Conservation (phyloP, 1,140 invertebrate genomes). For the Glossosoma conforme region DNA sequence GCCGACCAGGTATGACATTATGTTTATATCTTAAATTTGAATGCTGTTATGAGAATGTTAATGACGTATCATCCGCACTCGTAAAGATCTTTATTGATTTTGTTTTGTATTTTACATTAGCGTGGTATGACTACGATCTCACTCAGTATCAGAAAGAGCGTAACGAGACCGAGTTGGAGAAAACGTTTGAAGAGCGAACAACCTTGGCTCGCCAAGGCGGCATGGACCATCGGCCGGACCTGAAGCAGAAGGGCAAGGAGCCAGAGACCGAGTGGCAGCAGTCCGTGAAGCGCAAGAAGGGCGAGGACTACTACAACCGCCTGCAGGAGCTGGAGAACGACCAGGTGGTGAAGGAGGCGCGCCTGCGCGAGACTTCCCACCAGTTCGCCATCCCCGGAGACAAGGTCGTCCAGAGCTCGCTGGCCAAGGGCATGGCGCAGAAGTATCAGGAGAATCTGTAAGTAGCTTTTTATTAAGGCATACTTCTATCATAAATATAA, state of each 20-base stretch:
- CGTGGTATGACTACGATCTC: conserved; percentile 88
- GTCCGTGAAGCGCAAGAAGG: conserved; percentile 73
- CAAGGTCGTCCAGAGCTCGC: conserved; percentile 66
- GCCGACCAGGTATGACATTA: no score
- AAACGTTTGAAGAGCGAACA: conserved; percentile 81
- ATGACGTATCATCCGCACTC: no score
- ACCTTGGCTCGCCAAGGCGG: conserved; percentile 57
- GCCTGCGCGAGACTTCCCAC: conserved; percentile 68
- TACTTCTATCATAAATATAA: conserved; percentile 14
- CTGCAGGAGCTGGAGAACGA: conserved; percentile 78
- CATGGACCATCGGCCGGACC: conserved; percentile 55
- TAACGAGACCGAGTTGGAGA: conserved; percentile 77
- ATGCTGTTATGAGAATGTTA: no score
- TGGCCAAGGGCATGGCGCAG: conserved; percentile 82
- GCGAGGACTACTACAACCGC: conserved; percentile 78
- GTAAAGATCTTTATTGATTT: no score
- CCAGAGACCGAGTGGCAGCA: conserved; percentile 81
- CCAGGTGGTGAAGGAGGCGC: conserved; percentile 76
- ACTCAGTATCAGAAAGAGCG: conserved; percentile 78
- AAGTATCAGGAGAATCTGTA: conserved; percentile 79
- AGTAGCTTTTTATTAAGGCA: conserved; percentile 43
- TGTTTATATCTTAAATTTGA: no score
- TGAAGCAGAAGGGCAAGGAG: conserved; percentile 67
- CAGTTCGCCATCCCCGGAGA: conserved; percentile 82
- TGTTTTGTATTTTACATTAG: conserved; percentile 52